Conservation (phyloP, 2,113 vertebrate genomes). For the Platichthys flesus region DNA sequence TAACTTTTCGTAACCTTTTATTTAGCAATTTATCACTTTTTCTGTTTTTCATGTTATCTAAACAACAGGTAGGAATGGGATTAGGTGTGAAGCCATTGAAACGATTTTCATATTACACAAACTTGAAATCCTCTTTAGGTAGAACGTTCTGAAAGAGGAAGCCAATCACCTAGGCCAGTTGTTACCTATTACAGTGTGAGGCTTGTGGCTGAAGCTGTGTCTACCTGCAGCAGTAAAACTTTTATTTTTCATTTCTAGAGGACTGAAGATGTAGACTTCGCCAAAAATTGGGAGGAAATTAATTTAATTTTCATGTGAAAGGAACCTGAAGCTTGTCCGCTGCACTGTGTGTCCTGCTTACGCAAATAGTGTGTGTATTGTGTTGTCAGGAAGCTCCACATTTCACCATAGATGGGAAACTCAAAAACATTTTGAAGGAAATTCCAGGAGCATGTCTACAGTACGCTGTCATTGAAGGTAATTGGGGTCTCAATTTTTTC, state of each 20-base stretch:
- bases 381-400: conserved; percentile 85
- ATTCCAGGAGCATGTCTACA: conserved; percentile 84
- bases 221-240: neutral
- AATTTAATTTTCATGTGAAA: neutral
- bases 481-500: conserved; percentile 23
- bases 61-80: neutral
- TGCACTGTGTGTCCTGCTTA: neutral
- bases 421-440: conserved; percentile 80
- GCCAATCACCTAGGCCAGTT: neutral
- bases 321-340: neutral
- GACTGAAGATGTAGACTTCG: too few species aligned
- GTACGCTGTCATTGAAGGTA: conserved; percentile 90
- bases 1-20: too few species aligned
- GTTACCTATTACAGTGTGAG: neutral
- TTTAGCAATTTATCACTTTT: neutral
- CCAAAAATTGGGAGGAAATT: neutral
- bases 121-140: neutral
- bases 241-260: too few species aligned
- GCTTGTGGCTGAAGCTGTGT: neutral
- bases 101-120: neutral
- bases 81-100: neutral
- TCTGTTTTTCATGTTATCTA: neutral
- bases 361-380: conserved; percentile 9
- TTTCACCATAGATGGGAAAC: conserved; percentile 78
- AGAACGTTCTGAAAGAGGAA: neutral